phyloP scores from a whole-genome alignment of 2,797 vertebrate genomes.

The Eutrigla gurnardus region DNA sequence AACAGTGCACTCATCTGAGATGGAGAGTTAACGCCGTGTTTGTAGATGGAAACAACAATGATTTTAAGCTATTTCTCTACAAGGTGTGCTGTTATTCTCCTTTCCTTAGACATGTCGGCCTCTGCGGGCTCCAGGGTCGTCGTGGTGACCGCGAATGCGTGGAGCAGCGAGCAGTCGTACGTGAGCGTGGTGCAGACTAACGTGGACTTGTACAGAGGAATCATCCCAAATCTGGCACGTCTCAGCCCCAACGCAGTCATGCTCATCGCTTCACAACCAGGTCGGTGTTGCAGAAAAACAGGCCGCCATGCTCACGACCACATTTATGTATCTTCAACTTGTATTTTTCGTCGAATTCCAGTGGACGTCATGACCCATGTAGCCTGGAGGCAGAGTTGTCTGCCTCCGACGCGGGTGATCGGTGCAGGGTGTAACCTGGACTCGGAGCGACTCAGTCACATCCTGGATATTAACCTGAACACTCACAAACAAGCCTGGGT shows the following conservation, averaged over 20 bases:
- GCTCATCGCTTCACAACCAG: slow-evolving; percentile 94
- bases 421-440: slow-evolving; percentile 96
- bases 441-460: slow-evolving; percentile 88
- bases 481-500: slow-evolving; percentile 89
- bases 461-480: slow-evolving; percentile 86
- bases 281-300: slow-evolving; percentile 71
- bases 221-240: slow-evolving; percentile 87
- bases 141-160: slow-evolving; percentile 91
- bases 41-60: neutral
- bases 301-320: neutral
- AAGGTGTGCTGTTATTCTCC: neutral
- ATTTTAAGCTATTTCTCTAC: neutral
- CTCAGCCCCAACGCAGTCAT: slow-evolving; percentile 88
- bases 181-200: slow-evolving; percentile 92
- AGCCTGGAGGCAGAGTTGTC: slow-evolving; percentile 93
- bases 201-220: slow-evolving; percentile 90
- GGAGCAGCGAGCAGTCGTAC: slow-evolving; percentile 92
- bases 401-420: slow-evolving; percentile 89
- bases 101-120: slow-evolving; percentile 87
- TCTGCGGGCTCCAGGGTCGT: slow-evolving; percentile 91
- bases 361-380: slow-evolving; percentile 97
- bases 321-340: neutral
- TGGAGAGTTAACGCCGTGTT: neutral
- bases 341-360: slow-evolving; percentile 57
- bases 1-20: neutral